Base-by-base conservation (phyloP, 2,888 invertebrate genomes). In the Heliothis peltigera region DNA sequence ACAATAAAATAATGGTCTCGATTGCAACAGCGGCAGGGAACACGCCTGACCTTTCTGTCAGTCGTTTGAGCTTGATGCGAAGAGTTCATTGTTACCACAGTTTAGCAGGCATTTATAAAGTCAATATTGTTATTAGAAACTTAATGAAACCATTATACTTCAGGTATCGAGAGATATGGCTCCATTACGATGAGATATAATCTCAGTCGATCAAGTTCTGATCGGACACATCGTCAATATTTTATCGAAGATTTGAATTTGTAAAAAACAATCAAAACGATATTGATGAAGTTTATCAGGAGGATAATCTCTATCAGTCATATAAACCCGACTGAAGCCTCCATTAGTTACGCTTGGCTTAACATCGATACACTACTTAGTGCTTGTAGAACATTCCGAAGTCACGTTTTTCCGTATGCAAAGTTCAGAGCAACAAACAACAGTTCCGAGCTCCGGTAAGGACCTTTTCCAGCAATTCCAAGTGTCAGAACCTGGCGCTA, bases 21-120 rank as follows among this genome's bases (percentile, higher is more conserved):
- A 35, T 69, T 69, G 56, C 75, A 32, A 53, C 55, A 44, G 15
- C 18, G 35, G 22, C 52, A 25, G 39, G 55, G 2, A 19, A 57
- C 52, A 48, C 75, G 25, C 28, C 21, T 62, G 75, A 69, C 63
- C 75, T 71, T 74, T 58, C 22, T 51, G 12, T 62, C 70, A 47
- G 44, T 46, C 17, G 28, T 18, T 25, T n/a, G 19, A 39, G 2
- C 15, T n/a, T 43, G 25, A 53, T 56, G 51, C 35, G 42, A 47
- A 55, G 44, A n/a, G 12, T 10, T 25, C 15, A 56, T 28, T 32
- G 46, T 19, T 42, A 7, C 19, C 7, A 10, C 42, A 5, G 28
- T 4, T 49, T 19, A n/a, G n/a, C 42, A 8, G 0, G 2, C 12
- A 5, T 43, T 17, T 54, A 5, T 19, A n/a, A 35, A 15, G 3